phyloP scores from a whole-genome alignment of 1,140 invertebrate species.

The Parapsyche elsis region DNA sequence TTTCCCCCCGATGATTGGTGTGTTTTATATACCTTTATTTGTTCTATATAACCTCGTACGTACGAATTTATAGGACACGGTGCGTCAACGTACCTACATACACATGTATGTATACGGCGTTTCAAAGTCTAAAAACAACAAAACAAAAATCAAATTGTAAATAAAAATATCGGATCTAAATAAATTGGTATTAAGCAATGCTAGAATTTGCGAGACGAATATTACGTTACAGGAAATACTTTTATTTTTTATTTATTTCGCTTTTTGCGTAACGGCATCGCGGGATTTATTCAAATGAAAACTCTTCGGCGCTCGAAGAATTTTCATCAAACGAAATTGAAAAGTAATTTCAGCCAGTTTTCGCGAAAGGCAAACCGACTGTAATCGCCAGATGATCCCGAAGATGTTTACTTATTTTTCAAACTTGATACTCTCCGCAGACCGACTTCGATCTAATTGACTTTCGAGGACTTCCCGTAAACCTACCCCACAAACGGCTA shows the following conservation, averaged over 20 bases:
- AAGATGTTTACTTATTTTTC: conserved; percentile 10
- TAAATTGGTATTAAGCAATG: too few species aligned
- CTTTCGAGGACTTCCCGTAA: background rate
- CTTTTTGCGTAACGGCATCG: too few species aligned
- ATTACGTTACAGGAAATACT: too few species aligned
- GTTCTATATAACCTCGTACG: background rate
- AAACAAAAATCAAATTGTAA: background rate
- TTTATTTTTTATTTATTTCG: too few species aligned
- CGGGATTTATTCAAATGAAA: too few species aligned
- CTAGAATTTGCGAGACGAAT: too few species aligned
- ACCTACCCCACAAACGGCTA: background rate
- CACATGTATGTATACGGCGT: background rate
- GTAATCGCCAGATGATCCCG: conserved; percentile 7
- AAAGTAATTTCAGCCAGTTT: conserved; percentile 12
- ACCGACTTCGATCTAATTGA: background rate
- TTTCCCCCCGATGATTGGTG: conserved; percentile 9
- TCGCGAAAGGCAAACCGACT: background rate
- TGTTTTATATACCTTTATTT: background rate
- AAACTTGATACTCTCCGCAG: background rate
- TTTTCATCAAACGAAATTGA: conserved; percentile 26
- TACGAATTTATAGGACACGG: too few species aligned
- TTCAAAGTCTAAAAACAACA: too few species aligned
- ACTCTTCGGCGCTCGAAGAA: conserved; percentile 1
- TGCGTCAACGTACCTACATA: background rate
- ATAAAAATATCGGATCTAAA: background rate